Base-by-base conservation (phyloP, 1,140 invertebrate species). In the Aphaenogaster ashmeadi region DNA sequence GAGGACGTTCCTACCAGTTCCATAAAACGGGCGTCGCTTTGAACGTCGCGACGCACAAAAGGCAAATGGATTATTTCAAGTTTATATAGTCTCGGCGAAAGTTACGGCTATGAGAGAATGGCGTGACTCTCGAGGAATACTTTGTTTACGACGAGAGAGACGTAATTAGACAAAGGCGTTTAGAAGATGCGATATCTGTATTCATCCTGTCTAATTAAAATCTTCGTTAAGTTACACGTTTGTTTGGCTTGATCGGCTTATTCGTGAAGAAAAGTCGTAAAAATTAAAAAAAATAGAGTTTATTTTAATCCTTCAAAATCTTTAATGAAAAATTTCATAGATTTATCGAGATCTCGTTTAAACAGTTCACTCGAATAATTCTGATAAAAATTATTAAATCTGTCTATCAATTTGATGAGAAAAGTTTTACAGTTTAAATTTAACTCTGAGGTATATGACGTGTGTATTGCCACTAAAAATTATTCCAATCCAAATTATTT, bases 61-160 rank as follows among this genome's bases (percentile, higher is more conserved):
- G 71, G 54, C 69, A 75, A 84, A 75, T 75, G 56, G 71, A 84
- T 74, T 84, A 74, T 84, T 84, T 84, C 54, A 58, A 74, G 80
- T 60, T 74, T 58, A 60, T 60, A 6, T 27, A 83, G 27, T 75
- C 69, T 75, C 33, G 44, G 33, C 69, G 69, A 84, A 75, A 84
- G 69, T 74, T 74, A 74, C 41, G 2, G 7, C 36, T 67, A 47
- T 3, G n/a, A 71, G 64, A 54, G 33, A 54, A 79, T 79, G 27
- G 47, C 64, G 27, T 50, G 79, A 54, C 27, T 74, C 67, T 21
- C 4, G 41, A 84, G 21, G 13, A 60, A 75, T 84, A 84, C 54
- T 38, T 36, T 38, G 69, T 75, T 84, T 75, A 62, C 69, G 67
- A 74, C 27, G 69, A 50, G 36, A 52, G 56, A 13, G 44, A 60